Conservation (phyloP, 2,113 vertebrate species). For the Heloderma charlesbogerti region DNA sequence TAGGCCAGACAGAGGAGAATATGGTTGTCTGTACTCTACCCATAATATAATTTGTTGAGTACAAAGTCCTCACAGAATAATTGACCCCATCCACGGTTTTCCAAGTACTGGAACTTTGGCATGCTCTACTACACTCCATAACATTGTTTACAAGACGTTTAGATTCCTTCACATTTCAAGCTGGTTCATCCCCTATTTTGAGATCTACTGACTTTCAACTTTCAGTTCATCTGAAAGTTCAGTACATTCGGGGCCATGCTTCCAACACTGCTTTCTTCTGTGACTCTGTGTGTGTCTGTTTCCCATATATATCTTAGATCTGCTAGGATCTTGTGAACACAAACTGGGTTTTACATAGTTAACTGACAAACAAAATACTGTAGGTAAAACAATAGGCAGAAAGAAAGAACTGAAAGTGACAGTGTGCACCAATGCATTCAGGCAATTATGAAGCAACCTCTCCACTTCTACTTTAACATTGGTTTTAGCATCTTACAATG, state of each 20-base stretch:
- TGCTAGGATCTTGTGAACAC: accelerated
- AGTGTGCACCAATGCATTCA: background rate
- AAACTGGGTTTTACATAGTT: accelerated
- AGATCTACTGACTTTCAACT: background rate
- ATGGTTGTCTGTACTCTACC: background rate
- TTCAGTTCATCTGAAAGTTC: no score
- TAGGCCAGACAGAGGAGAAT: background rate
- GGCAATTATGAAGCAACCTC: background rate
- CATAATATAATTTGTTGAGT: background rate
- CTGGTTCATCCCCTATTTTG: background rate
- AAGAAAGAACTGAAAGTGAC: background rate
- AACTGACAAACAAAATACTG: background rate
- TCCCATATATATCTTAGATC: background rate
- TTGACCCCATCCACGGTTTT: background rate
- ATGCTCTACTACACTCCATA: background rate
- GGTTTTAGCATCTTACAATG: slow-evolving; percentile 2
- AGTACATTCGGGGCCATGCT: background rate
- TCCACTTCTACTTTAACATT: background rate
- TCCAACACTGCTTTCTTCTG: background rate
- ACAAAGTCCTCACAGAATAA: background rate
- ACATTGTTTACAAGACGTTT: background rate
- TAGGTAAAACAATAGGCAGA: accelerated
- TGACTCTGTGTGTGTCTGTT: background rate
- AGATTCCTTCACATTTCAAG: background rate
- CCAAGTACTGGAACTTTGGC: background rate